Base-by-base conservation (phyloP, 2,888 invertebrate species). In the Tineola bisselliella region DNA sequence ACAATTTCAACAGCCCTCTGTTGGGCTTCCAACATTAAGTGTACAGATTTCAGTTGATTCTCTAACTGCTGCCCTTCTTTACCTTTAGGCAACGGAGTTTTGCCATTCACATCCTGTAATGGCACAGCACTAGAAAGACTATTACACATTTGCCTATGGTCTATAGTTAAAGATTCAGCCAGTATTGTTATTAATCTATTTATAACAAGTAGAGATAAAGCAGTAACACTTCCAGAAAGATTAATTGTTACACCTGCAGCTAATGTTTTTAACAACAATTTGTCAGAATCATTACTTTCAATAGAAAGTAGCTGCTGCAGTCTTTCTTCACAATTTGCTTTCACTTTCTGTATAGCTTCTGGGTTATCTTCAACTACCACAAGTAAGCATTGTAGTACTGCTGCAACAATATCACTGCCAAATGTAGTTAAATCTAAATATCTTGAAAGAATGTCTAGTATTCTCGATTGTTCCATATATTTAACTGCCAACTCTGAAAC, bases 351-450 rank as follows among this genome's bases (percentile, higher is more conserved):
- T 72, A 89, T 84, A 0, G 90, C 89, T 62, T 76, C 72, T 0
- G 87, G 77, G 75, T 93, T 93, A 65, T 93, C 91, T 77, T 94
- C 94, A 0, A 91, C 89, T 44, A 93, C 88, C 5, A 92, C 91
- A 68, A 92, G 87, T 8, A 93, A 75, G 69, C 92, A 93, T 68
- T 93, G 92, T 44, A 91, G 88, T 63, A 88, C 86, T 17, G 89
- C 86, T 65, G 84, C 87, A 1, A 88, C 81, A 62, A 90, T 87
- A 44, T 90, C 88, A 60, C 77, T 72, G 0, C 90, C 90, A 71
- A 90, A 92, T 5, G 81, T 76, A 18, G 84, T 71, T 12, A 88
- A 75, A 66, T 92, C 88, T 60, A 93, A 73, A 68, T 89, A 92
- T 64, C 88, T 87, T 1, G 89, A 80, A 17, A 93, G 72, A 62